These are phyloP conservation scores for Heliconius sara DNA, from an alignment of 2,888 invertebrate genomes.

Conservation along the genomic window DNA sequence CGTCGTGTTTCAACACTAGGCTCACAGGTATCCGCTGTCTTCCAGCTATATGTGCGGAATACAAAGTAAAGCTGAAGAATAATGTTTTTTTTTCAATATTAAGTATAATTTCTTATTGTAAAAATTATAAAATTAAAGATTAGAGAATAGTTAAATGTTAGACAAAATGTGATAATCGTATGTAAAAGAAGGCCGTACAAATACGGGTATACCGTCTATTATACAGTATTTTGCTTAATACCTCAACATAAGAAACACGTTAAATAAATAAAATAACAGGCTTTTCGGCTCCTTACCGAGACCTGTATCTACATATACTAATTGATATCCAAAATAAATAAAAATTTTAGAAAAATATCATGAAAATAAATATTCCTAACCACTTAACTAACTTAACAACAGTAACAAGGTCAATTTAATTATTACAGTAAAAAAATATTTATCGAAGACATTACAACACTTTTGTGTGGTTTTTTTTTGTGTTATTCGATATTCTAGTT, in stretches of 20 bases:
- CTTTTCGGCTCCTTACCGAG: neutral
- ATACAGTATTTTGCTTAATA: conserved; percentile 4
- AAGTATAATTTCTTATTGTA: neutral
- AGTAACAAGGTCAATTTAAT: conserved; percentile 36
- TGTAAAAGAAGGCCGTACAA: neutral
- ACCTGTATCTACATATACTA: neutral
- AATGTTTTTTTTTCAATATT: no score
- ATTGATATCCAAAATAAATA: conserved; percentile 16
- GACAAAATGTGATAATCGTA: neutral
- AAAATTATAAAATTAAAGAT: neutral
- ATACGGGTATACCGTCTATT: neutral
- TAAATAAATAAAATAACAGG: neutral
- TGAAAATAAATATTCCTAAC: conserved; percentile 23
- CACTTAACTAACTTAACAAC: conserved; percentile 28
- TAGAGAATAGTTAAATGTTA: neutral
- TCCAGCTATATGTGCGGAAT: no score
- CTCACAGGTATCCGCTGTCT: no score
- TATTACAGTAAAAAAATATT: conserved; percentile 29
- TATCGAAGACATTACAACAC: conserved; percentile 21
- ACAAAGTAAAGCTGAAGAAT: no score
- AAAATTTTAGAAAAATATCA: conserved; percentile 21
- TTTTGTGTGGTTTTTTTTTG: conserved; percentile 18
- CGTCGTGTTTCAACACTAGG: no score
- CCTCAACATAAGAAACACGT: conserved; percentile 4
- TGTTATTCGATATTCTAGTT: conserved; percentile 1